Percentiles rank a stretch among this genome's conserved stretches.
These are phyloP conservation scores for Pangasius macronema DNA, from an alignment of 2,797 vertebrate genomes.

Conservation along the genomic window DNA sequence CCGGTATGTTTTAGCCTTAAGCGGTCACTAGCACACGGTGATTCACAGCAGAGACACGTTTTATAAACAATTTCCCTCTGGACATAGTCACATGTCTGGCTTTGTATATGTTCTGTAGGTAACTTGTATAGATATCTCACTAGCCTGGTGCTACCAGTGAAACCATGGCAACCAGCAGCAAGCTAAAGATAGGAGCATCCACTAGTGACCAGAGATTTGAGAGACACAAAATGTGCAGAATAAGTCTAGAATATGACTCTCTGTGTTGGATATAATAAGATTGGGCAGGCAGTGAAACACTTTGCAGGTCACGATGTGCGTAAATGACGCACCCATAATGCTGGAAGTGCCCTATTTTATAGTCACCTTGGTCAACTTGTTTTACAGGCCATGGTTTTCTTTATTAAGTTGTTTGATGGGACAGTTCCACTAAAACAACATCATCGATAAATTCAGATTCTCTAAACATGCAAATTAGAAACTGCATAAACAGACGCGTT, in stretches of 20 bases:
- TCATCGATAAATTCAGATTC: neutral
- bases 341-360: neutral
- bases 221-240: neutral
- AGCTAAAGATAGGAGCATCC: slow-evolving; percentile 16
- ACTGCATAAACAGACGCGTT: neutral
- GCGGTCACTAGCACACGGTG: neutral
- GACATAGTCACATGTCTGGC: neutral
- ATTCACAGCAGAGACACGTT: neutral
- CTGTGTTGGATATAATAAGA: neutral
- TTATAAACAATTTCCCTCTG: neutral
- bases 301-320: neutral
- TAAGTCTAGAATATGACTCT: neutral
- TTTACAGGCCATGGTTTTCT: neutral
- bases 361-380: neutral
- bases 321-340: neutral
- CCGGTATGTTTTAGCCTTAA: neutral
- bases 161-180: slow-evolving; percentile 18
- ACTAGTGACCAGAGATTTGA: neutral
- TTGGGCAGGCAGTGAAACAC: neutral
- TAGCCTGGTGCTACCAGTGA: neutral
- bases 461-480: neutral
- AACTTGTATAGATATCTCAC: neutral
- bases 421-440: neutral
- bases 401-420: neutral
- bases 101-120: slow-evolving; percentile 5